Evolutionary conservation across 2,113 vertebrate genomes (phyloP).

Genomic region (Psophia crepitans): DNA sequence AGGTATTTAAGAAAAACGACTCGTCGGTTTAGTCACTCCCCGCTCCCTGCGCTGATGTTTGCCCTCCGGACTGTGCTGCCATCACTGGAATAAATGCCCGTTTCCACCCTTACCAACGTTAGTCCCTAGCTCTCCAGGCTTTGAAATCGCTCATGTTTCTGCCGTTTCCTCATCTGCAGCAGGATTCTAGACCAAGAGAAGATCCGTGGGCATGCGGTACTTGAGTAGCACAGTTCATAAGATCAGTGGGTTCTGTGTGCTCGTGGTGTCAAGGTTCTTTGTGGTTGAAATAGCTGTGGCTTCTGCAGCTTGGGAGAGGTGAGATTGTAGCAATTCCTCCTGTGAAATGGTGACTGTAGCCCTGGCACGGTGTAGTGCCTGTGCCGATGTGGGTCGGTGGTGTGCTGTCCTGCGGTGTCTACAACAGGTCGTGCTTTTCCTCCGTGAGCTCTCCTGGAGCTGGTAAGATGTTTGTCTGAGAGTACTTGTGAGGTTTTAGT

Average conservation of each 20-base stretch:
- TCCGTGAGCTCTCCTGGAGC: neutral
- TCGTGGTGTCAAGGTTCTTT: accelerated
- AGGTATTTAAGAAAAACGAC: neutral
- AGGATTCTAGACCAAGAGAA: neutral
- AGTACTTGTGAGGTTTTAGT: neutral
- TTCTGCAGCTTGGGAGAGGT: neutral
- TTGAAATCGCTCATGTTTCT: neutral
- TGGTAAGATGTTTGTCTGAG: neutral
- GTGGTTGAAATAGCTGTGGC: neutral
- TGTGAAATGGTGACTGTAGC: neutral
- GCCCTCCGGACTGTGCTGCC: neutral
- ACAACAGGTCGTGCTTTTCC: accelerated
- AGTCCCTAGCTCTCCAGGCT: neutral
- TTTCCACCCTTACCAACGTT: neutral
- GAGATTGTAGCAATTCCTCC: neutral
- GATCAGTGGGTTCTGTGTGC: accelerated
- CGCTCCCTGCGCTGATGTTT: neutral
- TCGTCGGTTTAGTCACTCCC: accelerated
- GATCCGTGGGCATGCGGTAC: accelerated
- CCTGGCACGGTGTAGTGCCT: accelerated
- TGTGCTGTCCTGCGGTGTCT: too few relatives aligned
- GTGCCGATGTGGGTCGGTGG: accelerated
- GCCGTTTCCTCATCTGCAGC: accelerated
- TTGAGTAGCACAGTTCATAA: neutral
- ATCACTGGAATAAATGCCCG: neutral